These are phyloP conservation scores for Solenodon paradoxus DNA, from an alignment of 2,113 vertebrate species.

Conservation along the genomic window DNA sequence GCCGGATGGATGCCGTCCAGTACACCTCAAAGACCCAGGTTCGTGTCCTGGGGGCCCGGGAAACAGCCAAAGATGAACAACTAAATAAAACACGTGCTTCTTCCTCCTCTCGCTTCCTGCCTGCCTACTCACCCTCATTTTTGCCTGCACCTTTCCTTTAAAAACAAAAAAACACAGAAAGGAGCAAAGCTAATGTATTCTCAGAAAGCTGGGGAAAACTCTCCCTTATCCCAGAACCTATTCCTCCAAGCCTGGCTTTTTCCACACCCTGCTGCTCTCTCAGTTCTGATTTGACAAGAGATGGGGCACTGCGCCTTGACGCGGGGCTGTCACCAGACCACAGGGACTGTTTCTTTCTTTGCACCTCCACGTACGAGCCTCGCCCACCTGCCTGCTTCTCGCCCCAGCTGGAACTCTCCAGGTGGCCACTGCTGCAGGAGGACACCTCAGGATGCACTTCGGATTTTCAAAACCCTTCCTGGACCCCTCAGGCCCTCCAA, in stretches of 20 bases:
- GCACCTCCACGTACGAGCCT: neutral
- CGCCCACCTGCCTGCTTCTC: neutral
- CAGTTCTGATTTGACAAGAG: neutral
- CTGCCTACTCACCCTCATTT: too few relatives aligned
- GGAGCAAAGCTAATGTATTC: neutral
- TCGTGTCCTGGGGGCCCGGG: too few relatives aligned
- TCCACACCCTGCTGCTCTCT: neutral
- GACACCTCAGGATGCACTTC: neutral
- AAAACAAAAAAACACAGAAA: neutral
- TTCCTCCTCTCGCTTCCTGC: too few relatives aligned
- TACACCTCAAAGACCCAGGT: too few relatives aligned
- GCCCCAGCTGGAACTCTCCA: neutral
- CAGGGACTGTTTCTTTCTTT: neutral
- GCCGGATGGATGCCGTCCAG: too few relatives aligned
- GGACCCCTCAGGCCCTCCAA: neutral
- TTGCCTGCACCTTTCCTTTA: too few relatives aligned
- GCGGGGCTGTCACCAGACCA: neutral
- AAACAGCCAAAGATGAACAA: too few relatives aligned
- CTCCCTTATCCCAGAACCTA: neutral
- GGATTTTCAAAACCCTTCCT: neutral
- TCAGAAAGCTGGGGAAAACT: neutral
- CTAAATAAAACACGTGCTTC: too few relatives aligned
- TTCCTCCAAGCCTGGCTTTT: neutral
- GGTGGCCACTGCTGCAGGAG: neutral
- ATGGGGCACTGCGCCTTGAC: neutral